Percentiles rank a stretch among this genome's conserved stretches.
These are phyloP conservation scores for Cervus canadensis DNA, from an alignment of 2,113 vertebrate genomes.

Conservation along the genomic window DNA sequence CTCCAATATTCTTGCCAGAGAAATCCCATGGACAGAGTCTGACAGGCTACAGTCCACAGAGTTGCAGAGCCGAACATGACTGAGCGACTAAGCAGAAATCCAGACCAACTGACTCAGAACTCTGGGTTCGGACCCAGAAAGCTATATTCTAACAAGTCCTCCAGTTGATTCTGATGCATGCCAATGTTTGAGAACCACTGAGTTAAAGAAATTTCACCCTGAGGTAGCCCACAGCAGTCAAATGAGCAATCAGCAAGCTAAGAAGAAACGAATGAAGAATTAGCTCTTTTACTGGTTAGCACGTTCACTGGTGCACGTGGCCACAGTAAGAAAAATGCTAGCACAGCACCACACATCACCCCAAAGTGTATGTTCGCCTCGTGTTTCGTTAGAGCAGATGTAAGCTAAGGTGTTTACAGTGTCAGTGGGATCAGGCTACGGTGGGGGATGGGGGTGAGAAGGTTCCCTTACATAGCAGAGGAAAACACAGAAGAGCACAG, in stretches of 20 bases:
- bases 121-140: background rate
- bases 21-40: background rate
- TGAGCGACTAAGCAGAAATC: background rate
- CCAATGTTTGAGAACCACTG: background rate
- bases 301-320: background rate
- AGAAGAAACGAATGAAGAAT: background rate
- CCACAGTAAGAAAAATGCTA: background rate
- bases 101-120: background rate
- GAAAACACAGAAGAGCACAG: background rate
- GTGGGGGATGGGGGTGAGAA: background rate
- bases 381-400: background rate
- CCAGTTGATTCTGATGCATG: background rate
- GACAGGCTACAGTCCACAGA: background rate
- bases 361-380: background rate
- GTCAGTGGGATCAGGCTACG: background rate
- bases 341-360: accelerated
- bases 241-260: background rate
- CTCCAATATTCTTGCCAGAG: background rate
- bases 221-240: background rate
- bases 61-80: background rate
- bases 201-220: background rate
- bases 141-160: background rate
- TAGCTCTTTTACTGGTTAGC: background rate
- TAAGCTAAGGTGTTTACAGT: background rate
- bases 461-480: background rate